These are phyloP conservation scores for Chlorocebus sabaeus DNA, from an alignment of 2,113 vertebrate genomes.

Conservation along the genomic window DNA sequence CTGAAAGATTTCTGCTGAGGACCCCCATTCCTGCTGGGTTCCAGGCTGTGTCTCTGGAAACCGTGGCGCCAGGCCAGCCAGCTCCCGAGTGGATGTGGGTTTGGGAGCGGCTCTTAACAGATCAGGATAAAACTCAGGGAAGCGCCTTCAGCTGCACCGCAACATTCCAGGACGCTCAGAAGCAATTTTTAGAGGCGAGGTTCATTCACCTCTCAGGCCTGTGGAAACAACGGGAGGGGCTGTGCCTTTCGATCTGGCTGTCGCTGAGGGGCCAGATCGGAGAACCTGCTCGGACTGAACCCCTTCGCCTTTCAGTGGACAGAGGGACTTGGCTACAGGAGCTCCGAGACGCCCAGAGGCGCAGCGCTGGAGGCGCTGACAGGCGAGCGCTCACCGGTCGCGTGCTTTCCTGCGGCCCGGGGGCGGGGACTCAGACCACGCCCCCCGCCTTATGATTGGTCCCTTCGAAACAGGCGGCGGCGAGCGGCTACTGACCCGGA, in stretches of 20 bases:
- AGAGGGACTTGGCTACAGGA: fast-evolving
- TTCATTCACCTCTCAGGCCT: not conserved
- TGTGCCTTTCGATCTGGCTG: not conserved
- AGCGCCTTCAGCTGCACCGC: not conserved
- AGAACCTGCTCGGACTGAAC: no score
- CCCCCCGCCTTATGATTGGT: constrained; percentile 73
- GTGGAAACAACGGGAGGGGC: not conserved
- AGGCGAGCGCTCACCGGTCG: fast-evolving
- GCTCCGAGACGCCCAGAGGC: fast-evolving
- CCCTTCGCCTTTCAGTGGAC: not conserved
- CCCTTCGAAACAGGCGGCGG: constrained; percentile 81
- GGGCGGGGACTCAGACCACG: not conserved
- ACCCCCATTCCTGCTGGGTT: not conserved
- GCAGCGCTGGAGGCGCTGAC: fast-evolving
- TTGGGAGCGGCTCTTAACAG: not conserved
- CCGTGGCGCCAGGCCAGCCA: no score
- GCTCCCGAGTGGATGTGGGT: not conserved
- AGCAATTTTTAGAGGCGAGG: not conserved
- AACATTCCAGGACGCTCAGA: not conserved
- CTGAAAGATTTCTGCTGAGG: not conserved
- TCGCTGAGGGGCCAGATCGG: not conserved
- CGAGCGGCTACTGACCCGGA: not conserved
- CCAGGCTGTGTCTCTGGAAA: not conserved
- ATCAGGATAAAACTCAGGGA: not conserved
- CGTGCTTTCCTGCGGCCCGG: not conserved